Conservation (phyloP, 2,113 vertebrate species). For the Saguinus midas region DNA sequence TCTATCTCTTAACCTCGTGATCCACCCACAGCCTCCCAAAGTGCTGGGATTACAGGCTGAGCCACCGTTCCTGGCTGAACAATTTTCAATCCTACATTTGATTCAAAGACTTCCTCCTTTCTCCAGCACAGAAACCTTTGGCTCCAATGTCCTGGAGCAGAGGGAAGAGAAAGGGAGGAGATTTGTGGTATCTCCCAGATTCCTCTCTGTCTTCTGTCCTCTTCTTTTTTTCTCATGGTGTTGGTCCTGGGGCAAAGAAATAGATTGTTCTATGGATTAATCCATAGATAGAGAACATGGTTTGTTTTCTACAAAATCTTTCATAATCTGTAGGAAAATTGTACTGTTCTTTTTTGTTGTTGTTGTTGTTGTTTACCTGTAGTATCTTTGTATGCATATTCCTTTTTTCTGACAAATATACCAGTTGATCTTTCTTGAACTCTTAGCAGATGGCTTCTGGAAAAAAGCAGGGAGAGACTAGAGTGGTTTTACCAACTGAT, state of each 20-base stretch:
- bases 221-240: background rate
- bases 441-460: background rate
- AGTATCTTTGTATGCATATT: background rate
- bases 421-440: background rate
- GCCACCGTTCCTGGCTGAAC: background rate
- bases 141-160: background rate
- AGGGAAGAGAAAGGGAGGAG: background rate
- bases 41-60: too few species aligned
- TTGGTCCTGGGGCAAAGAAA: background rate
- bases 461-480: fast-evolving
- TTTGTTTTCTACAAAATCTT: background rate
- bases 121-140: background rate
- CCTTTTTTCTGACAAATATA: background rate
- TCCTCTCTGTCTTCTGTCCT: background rate
- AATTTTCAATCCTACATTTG: background rate
- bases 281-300: background rate
- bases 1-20: too few species aligned
- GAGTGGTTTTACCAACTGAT: background rate
- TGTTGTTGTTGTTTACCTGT: background rate
- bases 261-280: background rate
- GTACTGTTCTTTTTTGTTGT: background rate
- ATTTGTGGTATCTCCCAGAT: background rate
- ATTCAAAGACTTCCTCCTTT: background rate
- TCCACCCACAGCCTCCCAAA: too few species aligned
- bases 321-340: background rate